phyloP scores from a whole-genome alignment of 2,888 invertebrate species.

The Troides aeacus region DNA sequence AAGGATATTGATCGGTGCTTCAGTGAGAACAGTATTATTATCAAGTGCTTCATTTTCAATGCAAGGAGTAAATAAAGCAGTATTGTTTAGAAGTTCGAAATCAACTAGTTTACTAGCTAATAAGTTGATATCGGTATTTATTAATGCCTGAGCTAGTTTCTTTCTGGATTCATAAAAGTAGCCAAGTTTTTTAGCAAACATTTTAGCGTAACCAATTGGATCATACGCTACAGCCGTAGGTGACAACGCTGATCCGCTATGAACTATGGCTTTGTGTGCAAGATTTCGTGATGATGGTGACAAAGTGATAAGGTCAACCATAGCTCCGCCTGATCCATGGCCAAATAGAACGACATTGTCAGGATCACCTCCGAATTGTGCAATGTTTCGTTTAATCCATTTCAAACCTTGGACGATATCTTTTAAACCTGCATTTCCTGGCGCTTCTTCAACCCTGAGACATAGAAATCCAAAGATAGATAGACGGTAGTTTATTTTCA shows the following conservation, averaged over 20 bases:
- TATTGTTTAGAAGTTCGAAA: conserved; percentile 57
- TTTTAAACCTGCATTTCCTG: conserved; percentile 92
- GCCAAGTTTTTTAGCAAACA: conserved; percentile 51
- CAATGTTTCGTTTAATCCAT: conserved; percentile 87
- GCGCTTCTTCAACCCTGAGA: conserved; percentile 79
- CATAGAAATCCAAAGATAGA: conserved; percentile 87
- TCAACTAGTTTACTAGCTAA: conserved; percentile 46
- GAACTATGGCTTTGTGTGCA: conserved; percentile 60
- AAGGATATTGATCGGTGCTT: conserved; percentile 59
- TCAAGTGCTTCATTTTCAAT: conserved; percentile 53
- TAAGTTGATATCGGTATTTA: conserved; percentile 44
- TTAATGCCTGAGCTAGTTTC: conserved; percentile 51
- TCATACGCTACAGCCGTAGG: conserved; percentile 71
- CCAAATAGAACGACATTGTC: conserved; percentile 88
- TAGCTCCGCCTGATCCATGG: conserved; percentile 88
- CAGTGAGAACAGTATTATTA: conserved; percentile 51
- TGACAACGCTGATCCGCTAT: conserved; percentile 64
- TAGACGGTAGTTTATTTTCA: conserved; percentile 84
- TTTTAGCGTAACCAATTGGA: conserved; percentile 54
- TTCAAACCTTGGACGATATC: conserved; percentile 89
- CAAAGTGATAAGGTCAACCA: conserved; percentile 66
- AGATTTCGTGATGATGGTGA: conserved; percentile 51
- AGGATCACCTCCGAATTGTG: conserved; percentile 87
- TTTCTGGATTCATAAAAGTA: conserved; percentile 45
- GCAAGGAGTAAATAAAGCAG: conserved; percentile 66